Evolutionary conservation across 1,140 invertebrate species (phyloP).

Genomic region (Pachyrhynchus sulphureomaculatus): DNA sequence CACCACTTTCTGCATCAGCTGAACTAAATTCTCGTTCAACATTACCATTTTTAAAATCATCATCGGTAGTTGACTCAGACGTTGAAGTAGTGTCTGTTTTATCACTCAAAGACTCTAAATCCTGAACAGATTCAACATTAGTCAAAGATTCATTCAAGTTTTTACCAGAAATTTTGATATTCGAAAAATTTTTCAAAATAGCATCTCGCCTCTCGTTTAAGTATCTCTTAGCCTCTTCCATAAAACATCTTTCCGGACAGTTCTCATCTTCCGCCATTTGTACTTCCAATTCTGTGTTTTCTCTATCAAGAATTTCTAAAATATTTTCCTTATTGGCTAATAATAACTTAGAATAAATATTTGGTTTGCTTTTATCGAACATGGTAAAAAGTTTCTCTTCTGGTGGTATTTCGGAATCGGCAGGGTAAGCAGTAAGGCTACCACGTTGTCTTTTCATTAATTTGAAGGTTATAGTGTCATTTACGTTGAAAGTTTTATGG

Average conservation of each 20-base stretch:
- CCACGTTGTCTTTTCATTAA: slow-evolving; percentile 85
- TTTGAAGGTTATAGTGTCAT: slow-evolving; percentile 74
- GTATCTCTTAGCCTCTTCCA: slow-evolving; percentile 75
- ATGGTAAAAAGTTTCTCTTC: slow-evolving; percentile 50
- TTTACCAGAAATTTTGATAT: background rate
- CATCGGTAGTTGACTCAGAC: background rate
- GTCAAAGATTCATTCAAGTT: slow-evolving; percentile 1
- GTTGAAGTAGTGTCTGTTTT: background rate
- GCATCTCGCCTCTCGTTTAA: slow-evolving; percentile 54
- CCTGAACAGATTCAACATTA: slow-evolving; percentile 1
- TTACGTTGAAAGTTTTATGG: slow-evolving; percentile 63
- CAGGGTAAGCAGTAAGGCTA: slow-evolving; percentile 72
- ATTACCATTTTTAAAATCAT: background rate
- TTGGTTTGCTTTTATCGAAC: slow-evolving; percentile 52
- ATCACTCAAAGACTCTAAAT: background rate
- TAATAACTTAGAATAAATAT: slow-evolving; percentile 75
- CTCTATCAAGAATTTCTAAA: slow-evolving; percentile 68
- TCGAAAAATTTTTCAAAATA: background rate
- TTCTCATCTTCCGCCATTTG: slow-evolving; percentile 69
- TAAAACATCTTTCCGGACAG: slow-evolving; percentile 80
- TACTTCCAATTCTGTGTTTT: slow-evolving; percentile 66
- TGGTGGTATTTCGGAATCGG: slow-evolving; percentile 43
- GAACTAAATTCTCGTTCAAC: background rate
- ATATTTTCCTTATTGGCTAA: slow-evolving; percentile 66
- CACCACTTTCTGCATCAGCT: slow-evolving; percentile 5